These are phyloP conservation scores for Zosterops japonicus DNA, from an alignment of 2,113 vertebrate genomes.

Conservation along the genomic window DNA sequence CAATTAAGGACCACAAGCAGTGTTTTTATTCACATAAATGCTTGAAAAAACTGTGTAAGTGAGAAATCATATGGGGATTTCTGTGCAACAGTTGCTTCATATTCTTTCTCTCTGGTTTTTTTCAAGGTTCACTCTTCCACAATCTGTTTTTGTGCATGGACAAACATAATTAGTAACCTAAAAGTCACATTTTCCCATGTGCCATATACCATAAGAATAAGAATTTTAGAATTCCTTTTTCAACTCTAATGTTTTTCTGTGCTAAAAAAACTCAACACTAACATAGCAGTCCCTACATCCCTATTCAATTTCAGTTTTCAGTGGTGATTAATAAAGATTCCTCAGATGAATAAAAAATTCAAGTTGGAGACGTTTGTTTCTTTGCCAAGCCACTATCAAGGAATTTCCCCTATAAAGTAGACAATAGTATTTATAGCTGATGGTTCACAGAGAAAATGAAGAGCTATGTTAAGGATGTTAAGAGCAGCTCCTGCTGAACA, in stretches of 20 bases:
- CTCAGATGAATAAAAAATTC: not conserved
- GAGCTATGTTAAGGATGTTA: accelerated
- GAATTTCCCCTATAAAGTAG: not conserved
- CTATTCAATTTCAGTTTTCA: not conserved
- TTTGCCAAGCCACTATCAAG: not conserved
- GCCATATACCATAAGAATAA: not conserved
- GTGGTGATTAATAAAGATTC: not conserved
- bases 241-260: not conserved
- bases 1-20: not conserved
- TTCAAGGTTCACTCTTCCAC: not conserved
- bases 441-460: not conserved
- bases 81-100: not conserved
- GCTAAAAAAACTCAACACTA: not conserved
- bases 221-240: not conserved
- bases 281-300: not conserved
- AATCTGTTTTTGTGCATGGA: not conserved
- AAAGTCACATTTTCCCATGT: not conserved
- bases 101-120: not conserved
- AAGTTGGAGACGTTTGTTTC: not conserved
- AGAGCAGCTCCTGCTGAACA: not conserved
- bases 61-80: not conserved
- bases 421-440: not conserved
- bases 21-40: not conserved
- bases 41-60: not conserved
- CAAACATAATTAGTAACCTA: not conserved